Evolutionary conservation across 2,888 invertebrate genomes (phyloP).

Genomic region (Leistus spinibarbis): DNA sequence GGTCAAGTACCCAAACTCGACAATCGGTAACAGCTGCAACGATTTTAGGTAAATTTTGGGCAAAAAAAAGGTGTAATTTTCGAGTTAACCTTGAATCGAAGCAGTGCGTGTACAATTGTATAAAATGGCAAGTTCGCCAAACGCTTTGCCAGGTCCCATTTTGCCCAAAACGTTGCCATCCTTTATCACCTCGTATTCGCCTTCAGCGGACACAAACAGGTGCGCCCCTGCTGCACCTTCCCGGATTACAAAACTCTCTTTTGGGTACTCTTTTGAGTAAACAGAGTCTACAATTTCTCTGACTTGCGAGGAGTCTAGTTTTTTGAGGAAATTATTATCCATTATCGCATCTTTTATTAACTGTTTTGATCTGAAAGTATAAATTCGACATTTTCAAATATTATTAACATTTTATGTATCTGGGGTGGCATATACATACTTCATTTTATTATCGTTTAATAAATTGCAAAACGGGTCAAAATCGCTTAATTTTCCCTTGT

Average conservation of each 20-base stretch:
- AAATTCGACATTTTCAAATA: background rate
- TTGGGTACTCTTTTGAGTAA: conserved; percentile 62
- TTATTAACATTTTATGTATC: no score
- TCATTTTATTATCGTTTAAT: background rate
- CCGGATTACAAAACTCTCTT: conserved; percentile 64
- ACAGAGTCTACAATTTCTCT: conserved; percentile 71
- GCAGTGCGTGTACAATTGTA: conserved; percentile 77
- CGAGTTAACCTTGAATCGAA: conserved; percentile 62
- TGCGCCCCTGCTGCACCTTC: conserved; percentile 70
- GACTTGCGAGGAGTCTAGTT: conserved; percentile 67
- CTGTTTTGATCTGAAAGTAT: conserved; percentile 63
- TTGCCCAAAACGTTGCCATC: conserved; percentile 66
- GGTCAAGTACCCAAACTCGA: conserved; percentile 72
- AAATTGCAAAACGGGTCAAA: background rate
- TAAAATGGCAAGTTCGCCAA: conserved; percentile 76
- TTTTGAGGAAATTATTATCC: conserved; percentile 71
- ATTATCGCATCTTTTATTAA: conserved; percentile 69
- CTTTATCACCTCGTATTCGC: conserved; percentile 71
- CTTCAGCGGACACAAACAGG: conserved; percentile 68
- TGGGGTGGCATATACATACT: no score
- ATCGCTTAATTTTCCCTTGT: background rate
- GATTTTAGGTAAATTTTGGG: background rate
- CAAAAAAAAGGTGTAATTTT: background rate
- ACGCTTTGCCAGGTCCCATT: conserved; percentile 69
- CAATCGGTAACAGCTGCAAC: conserved; percentile 64